Base-by-base conservation (phyloP, 2,113 vertebrate species). In the Anas platyrhynchos region DNA sequence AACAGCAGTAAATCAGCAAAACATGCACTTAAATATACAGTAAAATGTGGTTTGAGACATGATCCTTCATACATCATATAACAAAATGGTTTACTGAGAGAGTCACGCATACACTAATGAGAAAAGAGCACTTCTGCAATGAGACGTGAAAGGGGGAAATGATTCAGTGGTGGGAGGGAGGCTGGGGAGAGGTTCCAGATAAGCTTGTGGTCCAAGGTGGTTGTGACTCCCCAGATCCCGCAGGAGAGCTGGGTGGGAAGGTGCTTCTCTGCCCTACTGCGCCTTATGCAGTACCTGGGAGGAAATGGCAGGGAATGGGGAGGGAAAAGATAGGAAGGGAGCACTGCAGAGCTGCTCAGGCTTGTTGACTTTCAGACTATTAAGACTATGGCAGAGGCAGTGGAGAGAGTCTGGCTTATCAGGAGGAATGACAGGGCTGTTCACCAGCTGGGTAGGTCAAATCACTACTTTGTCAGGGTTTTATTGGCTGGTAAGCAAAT, bases 1-100 rank as follows among this genome's bases (percentile, higher is more conserved):
- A 86, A 74, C 54, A 74, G 89, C 93, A 55, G 88, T 98, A 97
- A 97, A 98, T 98, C 97, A 97, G 84, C 63, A 92, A 93, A 97
- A 91, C 81, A 16, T 55, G 66, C 82, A 50, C 89, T 93, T 97
- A 94, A 97, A 94, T 96, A 96, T 91, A 97, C 83, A 91, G n/a
- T 83, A 80, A 90, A 97, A 93, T 94, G 85, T 78, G 91, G 93
- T 95, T 89, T 68, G 43, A 92, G 94, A 82, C 85, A 79, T 1
- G 5, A 43, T 86, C 89, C 94, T 90, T 83, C 83, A 69, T 92
- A 79, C 58, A 38, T 66, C 69, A 80, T 87, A 36, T 23, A 96
- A 89, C 87, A 83, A 90, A 96, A 86, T 71, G 66, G 75, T 88
- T 93, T 82, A 77, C 55, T 77, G 83, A 81, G 86, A 32, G 89